A percentile compares a stretch with the other conserved stretches of the same genome.
These are phyloP conservation scores for Tauraco erythrolophus DNA, from an alignment of 2,113 vertebrate species.

Conservation along the genomic window DNA sequence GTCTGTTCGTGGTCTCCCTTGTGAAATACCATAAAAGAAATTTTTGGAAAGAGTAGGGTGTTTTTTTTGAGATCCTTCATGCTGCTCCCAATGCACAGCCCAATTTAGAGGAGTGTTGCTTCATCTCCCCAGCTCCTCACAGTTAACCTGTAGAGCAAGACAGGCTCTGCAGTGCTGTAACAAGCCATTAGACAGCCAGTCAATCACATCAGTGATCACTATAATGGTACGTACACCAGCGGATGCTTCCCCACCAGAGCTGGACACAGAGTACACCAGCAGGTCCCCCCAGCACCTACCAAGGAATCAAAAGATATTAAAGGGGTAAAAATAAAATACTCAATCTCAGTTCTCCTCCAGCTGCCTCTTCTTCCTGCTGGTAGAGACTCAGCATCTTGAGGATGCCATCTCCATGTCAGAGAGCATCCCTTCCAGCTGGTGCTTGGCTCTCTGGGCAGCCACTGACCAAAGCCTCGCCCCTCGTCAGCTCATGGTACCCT, in stretches of 20 bases:
- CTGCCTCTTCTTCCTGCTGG: neutral
- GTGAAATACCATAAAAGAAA: neutral
- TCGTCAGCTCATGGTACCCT: neutral
- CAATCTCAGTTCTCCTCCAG: neutral
- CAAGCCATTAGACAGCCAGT: constrained; percentile 34
- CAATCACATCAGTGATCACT: constrained; percentile 2
- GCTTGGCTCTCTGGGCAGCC: rapidly evolving
- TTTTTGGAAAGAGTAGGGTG: neutral
- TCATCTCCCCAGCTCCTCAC: constrained; percentile 36
- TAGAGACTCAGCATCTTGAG: neutral
- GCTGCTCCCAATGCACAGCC: constrained; percentile 31
- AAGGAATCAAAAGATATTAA: neutral
- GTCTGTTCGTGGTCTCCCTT: neutral
- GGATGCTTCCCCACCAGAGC: neutral
- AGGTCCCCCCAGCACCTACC: neutral
- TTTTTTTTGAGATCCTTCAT: neutral
- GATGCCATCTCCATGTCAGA: neutral
- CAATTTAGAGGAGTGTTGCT: constrained; percentile 41
- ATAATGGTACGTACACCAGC: neutral
- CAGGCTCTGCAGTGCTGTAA: constrained; percentile 27
- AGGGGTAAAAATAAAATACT: neutral
- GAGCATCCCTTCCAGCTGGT: neutral
- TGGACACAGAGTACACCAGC: neutral
- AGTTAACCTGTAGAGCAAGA: constrained; percentile 37
- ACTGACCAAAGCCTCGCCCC: neutral